Evolutionary conservation across 2,113 vertebrate genomes (phyloP), one percentile per base, ranked within the genome.

Genomic region (Oenanthe melanoleuca): DNA sequence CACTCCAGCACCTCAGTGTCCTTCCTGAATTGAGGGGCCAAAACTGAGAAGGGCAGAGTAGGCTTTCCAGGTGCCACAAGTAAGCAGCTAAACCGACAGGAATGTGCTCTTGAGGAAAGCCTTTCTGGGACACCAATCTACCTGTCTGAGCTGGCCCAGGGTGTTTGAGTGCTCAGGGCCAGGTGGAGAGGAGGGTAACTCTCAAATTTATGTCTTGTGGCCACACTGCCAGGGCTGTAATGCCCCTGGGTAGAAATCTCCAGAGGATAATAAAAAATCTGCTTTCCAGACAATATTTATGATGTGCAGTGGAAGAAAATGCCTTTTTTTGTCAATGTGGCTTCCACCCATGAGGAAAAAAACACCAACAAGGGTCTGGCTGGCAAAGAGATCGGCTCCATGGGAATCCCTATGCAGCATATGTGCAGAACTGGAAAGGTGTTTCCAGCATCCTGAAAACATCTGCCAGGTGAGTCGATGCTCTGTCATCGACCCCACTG

Each of bases 381-480:
- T 31, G 63, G 40, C 37, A 34, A 77, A 38, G 63, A 40, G 21
- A 24, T 24, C 25, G 4, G 2, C 19, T 34, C 49, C 34, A 5
- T 1, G 5, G 56, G 22, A 61, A 21, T 31, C 28, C 10, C 4
- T 29, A 2, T 21, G 40, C 0, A 8, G 42, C 50, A 18, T 4
- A 3, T 1, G 4, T 14, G 11, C 28, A 45, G 49, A 12, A 18
- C 50, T 69, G 31, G 31, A 37, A 61, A 29, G 25, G 26, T 63
- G 52, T 25, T 94, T 66, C 26, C 4, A 1, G 23, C 38, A 45
- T 59, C n/a, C 57, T 22, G n/a, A 16, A 84, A 77, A 47, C 6
- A 18, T 19, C 49, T 34, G 44, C 24, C 9, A 7, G 74, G 61
- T 1, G 4, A 67, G 19, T 6, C 0, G 0, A 4, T 79, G 66